Conservation (phyloP, 2,888 invertebrate species). For the Ennomos erosarius region DNA sequence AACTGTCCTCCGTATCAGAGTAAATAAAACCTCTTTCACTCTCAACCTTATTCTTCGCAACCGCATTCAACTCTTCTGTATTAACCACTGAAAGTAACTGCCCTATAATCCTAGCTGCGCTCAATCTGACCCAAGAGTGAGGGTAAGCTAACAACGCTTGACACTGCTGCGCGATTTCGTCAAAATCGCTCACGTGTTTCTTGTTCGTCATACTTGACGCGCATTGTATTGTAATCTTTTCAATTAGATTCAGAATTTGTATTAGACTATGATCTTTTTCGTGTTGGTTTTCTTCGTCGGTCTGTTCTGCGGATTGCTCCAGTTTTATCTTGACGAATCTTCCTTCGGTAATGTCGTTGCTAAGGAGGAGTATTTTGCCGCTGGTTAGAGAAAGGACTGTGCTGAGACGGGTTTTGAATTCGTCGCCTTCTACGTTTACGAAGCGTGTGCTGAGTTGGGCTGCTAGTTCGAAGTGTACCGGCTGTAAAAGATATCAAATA, state of each 20-base stretch:
- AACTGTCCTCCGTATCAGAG: slow-evolving; percentile 84
- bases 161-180: slow-evolving; percentile 87
- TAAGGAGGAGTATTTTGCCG: slow-evolving; percentile 79
- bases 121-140: slow-evolving; percentile 94
- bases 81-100: slow-evolving; percentile 88
- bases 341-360: slow-evolving; percentile 82
- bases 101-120: slow-evolving; percentile 91
- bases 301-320: slow-evolving; percentile 64
- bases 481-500: slow-evolving; percentile 59
- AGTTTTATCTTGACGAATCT: slow-evolving; percentile 85
- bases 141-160: slow-evolving; percentile 91
- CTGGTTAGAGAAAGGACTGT: slow-evolving; percentile 86
- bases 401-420: slow-evolving; percentile 88
- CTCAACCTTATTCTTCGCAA: slow-evolving; percentile 68
- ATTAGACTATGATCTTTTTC: slow-evolving; percentile 90
- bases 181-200: slow-evolving; percentile 73
- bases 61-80: slow-evolving; percentile 83
- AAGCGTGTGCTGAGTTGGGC: slow-evolving; percentile 93
- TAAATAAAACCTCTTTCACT: slow-evolving; percentile 86
- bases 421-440: slow-evolving; percentile 89
- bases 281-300: slow-evolving; percentile 86
- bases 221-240: slow-evolving; percentile 88
- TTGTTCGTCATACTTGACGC: slow-evolving; percentile 83
- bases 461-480: slow-evolving; percentile 89
- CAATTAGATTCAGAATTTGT: slow-evolving; percentile 89